Conservation (phyloP, 2,888 invertebrate species). For the Athrips mouffetella region DNA sequence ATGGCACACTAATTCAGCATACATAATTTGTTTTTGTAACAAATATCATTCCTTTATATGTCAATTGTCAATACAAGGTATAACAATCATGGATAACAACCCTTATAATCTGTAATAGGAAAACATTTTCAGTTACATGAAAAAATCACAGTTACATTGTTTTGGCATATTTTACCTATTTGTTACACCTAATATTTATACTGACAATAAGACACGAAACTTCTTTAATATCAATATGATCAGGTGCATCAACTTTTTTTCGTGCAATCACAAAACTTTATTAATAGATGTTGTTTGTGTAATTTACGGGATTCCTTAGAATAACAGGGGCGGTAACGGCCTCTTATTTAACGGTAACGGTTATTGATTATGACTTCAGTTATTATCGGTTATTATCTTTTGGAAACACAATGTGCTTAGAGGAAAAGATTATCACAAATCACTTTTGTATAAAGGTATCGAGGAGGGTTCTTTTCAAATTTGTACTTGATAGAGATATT, state of each 20-base stretch:
- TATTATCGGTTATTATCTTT: conserved; percentile 8
- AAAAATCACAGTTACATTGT: too few relatives aligned
- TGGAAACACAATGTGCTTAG: conserved; percentile 12
- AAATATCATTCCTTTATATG: too few relatives aligned
- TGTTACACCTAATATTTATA: too few relatives aligned
- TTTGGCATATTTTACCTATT: too few relatives aligned
- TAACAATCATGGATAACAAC: too few relatives aligned
- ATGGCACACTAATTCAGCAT: too few relatives aligned
- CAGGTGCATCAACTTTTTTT: not conserved
- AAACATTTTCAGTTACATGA: too few relatives aligned
- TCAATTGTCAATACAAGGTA: too few relatives aligned
- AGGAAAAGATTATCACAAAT: conserved; percentile 17
- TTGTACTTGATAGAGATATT: not conserved
- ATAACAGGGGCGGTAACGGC: conserved; percentile 10
- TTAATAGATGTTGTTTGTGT: conserved; percentile 9
- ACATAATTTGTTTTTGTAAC: too few relatives aligned
- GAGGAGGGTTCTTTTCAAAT: not conserved
- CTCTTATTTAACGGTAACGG: conserved; percentile 9
- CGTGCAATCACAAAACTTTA: not conserved
- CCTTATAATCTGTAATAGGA: too few relatives aligned
- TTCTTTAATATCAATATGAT: too few relatives aligned
- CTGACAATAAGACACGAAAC: too few relatives aligned
- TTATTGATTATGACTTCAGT: conserved; percentile 9
- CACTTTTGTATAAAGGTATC: not conserved
- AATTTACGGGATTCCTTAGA: conserved; percentile 11